These are phyloP conservation scores for Peromyscus leucopus DNA, from an alignment of 2,113 vertebrate species.

Conservation along the genomic window DNA sequence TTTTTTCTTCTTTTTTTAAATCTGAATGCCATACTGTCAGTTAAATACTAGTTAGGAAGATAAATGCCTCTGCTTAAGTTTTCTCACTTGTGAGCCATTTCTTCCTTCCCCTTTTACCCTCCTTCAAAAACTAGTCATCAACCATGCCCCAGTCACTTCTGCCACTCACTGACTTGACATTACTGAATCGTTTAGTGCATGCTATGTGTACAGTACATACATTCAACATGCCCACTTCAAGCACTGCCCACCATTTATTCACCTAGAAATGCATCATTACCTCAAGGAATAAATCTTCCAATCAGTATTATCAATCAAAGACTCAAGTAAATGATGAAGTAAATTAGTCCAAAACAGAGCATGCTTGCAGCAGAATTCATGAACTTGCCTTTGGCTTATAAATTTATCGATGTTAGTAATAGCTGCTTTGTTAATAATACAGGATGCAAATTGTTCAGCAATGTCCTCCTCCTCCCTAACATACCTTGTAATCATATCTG, in stretches of 20 bases:
- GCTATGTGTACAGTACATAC: neutral
- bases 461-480: neutral
- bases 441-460: constrained; percentile 49
- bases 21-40: constrained; percentile 56
- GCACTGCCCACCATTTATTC: constrained; percentile 53
- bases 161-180: constrained; percentile 60
- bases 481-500: neutral
- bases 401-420: constrained; percentile 58
- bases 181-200: constrained; percentile 60
- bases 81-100: constrained; percentile 69
- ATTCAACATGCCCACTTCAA: constrained; percentile 57
- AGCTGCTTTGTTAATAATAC: constrained; percentile 48
- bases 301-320: constrained; percentile 67
- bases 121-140: constrained; percentile 60
- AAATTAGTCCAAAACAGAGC: constrained; percentile 68
- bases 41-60: constrained; percentile 68
- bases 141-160: constrained; percentile 44
- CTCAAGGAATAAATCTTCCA: constrained; percentile 72
- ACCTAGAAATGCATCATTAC: constrained; percentile 72
- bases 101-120: constrained; percentile 8
- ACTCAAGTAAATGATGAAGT: constrained; percentile 71
- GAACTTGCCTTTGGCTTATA: constrained; percentile 37
- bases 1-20: constrained; percentile 58
- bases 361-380: constrained; percentile 49
- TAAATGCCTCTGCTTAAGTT: constrained; percentile 61